These are phyloP conservation scores for Actinemys pallida DNA, from an alignment of 2,113 vertebrate genomes.

Conservation along the genomic window DNA sequence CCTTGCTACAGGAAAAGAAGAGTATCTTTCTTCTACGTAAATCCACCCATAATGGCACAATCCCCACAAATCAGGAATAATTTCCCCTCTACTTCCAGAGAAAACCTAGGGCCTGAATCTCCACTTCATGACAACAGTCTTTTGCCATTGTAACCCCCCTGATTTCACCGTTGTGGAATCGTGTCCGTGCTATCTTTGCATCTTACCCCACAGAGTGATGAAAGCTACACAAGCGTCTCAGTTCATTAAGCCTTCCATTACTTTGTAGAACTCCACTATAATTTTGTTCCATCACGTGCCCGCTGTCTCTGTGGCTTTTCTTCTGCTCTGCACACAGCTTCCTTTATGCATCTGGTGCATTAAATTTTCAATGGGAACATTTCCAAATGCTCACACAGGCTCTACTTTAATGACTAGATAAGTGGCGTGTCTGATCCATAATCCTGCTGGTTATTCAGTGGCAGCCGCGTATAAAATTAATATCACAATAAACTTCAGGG, in stretches of 20 bases:
- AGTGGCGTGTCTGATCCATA: conserved; percentile 14
- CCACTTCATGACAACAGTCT: not conserved
- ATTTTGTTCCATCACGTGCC: not conserved
- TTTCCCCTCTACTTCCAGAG: not conserved
- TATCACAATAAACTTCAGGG: not conserved
- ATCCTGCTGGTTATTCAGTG: conserved; percentile 6
- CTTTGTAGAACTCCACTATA: not conserved
- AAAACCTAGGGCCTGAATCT: not conserved
- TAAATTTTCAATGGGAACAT: not conserved
- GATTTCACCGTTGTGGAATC: fast-evolving
- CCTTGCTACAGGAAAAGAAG: not conserved
- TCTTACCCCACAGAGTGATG: fast-evolving
- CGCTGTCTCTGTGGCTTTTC: not conserved
- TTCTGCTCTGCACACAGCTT: not conserved
- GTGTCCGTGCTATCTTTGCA: not conserved
- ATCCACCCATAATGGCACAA: fast-evolving
- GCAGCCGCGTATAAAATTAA: not conserved
- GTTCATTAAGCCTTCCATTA: fast-evolving
- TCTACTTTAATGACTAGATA: not conserved
- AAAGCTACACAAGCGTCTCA: not conserved
- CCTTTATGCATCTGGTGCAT: not conserved
- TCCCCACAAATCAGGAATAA: fast-evolving
- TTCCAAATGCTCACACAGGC: not conserved
- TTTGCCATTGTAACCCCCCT: not conserved
- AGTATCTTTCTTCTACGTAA: not conserved